Conservation (phyloP, 2,113 vertebrate genomes). For the Onychostoma macrolepis region DNA sequence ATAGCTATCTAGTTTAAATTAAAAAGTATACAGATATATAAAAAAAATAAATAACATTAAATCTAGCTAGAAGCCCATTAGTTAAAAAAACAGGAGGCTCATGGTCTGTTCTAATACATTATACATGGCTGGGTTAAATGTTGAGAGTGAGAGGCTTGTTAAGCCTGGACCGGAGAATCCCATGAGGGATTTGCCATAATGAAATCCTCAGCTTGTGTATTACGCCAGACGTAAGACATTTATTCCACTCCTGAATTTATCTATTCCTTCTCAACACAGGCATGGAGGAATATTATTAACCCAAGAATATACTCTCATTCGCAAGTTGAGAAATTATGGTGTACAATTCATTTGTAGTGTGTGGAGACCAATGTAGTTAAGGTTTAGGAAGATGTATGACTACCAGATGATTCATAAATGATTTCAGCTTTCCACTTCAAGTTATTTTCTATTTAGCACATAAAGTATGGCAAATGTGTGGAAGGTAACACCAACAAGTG, state of each 20-base stretch:
- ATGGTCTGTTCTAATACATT: conserved; percentile 49
- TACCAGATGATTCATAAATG: background rate
- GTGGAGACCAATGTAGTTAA: background rate
- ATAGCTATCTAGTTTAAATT: background rate
- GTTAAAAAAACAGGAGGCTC: conserved; percentile 27
- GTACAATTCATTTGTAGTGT: background rate
- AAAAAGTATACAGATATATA: background rate
- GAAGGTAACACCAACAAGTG: background rate
- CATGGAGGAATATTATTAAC: conserved; percentile 35
- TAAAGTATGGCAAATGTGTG: background rate
- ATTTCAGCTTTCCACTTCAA: background rate
- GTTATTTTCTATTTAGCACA: background rate
- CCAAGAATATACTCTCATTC: conserved; percentile 32
- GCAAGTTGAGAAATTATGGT: background rate
- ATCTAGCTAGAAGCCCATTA: conserved; percentile 34
- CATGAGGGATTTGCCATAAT: conserved; percentile 25
- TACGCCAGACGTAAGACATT: conserved; percentile 47
- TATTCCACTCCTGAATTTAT: conserved; percentile 32
- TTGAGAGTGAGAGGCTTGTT: conserved; percentile 50
- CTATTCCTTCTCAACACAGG: conserved; percentile 4
- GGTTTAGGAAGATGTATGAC: background rate
- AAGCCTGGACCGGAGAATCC: conserved; percentile 48
- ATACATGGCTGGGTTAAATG: conserved; percentile 48
- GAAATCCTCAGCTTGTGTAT: conserved; percentile 42
- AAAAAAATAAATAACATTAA: background rate